A percentile compares a stretch with the other conserved stretches of the same genome.
Evolutionary conservation across 1,140 invertebrate genomes (phyloP).

Genomic region (Eubasilissa regina): DNA sequence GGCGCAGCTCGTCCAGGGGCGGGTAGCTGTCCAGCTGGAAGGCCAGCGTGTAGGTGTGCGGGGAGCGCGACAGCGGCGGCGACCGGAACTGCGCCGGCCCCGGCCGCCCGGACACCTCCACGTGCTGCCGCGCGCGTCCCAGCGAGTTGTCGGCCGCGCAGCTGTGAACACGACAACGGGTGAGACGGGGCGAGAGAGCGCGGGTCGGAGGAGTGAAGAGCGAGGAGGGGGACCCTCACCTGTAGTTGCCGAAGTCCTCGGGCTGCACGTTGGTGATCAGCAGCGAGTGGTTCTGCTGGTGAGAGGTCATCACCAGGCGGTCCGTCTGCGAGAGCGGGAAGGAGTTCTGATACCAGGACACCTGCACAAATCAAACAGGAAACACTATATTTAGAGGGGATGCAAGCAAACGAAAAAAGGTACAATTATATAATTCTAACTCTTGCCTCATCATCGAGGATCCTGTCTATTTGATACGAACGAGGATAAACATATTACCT

Average conservation of each 20-base stretch:
- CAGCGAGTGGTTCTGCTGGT: constrained; percentile 76
- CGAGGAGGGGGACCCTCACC: constrained; percentile 63
- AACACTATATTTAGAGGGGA: too few species aligned
- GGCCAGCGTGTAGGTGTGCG: constrained; percentile 74
- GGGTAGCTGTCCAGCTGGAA: constrained; percentile 79
- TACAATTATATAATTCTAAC: too few species aligned
- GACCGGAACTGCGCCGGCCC: constrained; percentile 78
- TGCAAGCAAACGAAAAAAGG: too few species aligned
- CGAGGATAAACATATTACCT: too few species aligned
- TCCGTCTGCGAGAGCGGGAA: constrained; percentile 78
- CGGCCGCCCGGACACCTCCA: constrained; percentile 78
- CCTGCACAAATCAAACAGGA: too few species aligned
- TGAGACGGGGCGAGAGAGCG: too few species aligned
- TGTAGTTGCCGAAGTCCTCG: constrained; percentile 80
- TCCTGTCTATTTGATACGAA: too few species aligned
- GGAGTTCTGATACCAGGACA: constrained; percentile 79
- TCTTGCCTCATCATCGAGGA: too few species aligned
- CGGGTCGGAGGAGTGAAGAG: too few species aligned
- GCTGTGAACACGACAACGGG: constrained; percentile 64
- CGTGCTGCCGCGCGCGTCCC: constrained; percentile 78
- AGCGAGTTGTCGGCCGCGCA: constrained; percentile 81
- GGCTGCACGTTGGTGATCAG: constrained; percentile 77
- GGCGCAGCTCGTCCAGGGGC: constrained; percentile 76
- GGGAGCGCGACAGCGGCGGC: constrained; percentile 73
- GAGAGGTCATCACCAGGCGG: constrained; percentile 74